Evolutionary conservation across 2,888 invertebrate species (phyloP), one percentile per base, ranked within the genome.

Genomic region (Dicyrtoma fusca): DNA sequence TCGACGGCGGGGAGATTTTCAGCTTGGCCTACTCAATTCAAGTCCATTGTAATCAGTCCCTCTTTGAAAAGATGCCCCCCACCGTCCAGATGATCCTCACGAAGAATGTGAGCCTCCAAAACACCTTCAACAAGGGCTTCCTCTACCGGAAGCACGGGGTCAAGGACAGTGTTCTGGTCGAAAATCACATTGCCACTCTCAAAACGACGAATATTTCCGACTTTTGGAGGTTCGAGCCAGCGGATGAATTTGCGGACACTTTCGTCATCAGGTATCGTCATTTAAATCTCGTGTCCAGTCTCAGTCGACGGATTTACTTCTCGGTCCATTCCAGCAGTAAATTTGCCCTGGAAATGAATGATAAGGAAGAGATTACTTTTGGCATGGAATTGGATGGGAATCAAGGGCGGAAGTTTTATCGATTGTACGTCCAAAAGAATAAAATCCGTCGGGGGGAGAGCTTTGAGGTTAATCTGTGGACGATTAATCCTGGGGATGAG

Each of bases 1-100:
- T 34, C 68, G 51, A 53, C 51, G 68, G 68, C 6, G 55, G 68
- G 10, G 55, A 68, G 23, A 68, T 68, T 42, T 68, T 68, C 68
- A 55, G 55, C 55, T 23, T 68, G 42, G 68, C 42, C n/a, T 23
- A 55, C 21, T 68, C 34, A 3, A 68, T 68, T 19, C 68, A 55
- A 6, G 26, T 17, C 57, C 11, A 55, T n/a, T 68, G 68, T n/a
- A 34, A 53, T 8, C n/a, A 21, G 1, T 8, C 55, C 5, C 34
- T 68, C 3, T 68, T 68, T 17, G 68, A 68, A 21, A 68, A 68
- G 42, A n/a, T 68, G 8, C 68, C 68, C 19, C 34, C 6, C n/a
- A 34, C 19, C 14, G 68, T 68, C 25, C 68, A 68, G 34, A 23
- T 49, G n/a, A 53, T 68, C 47, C 53, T 42, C 55, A 68, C 53